Evolutionary conservation across 2,888 invertebrate species (phyloP), one percentile per base, ranked within the genome.

Genomic region (Lissonota sp.): DNA sequence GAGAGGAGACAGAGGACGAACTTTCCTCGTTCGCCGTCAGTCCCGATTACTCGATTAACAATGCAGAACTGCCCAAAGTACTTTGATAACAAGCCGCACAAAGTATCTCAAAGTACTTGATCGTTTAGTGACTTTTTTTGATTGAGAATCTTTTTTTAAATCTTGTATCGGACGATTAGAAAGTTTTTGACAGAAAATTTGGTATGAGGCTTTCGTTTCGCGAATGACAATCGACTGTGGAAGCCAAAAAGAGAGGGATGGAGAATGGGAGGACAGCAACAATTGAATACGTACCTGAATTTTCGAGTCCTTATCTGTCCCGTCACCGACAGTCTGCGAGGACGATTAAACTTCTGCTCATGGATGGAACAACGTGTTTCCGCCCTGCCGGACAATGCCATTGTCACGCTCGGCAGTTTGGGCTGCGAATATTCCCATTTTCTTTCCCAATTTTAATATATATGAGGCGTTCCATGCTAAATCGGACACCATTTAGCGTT

Each of bases 331-430:
- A 73, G 62, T 82, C 83, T 77, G 83, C 51, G 77, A 64, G 62
- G 81, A 79, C 85, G 84, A 87, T 87, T 87, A 85, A 87, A 86
- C 84, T 84, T 87, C 86, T 84, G 83, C 79, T 53, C 10, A 10
- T 44, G 51, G 2, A 6, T 49, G 76, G 69, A 80, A 80, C 81
- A 72, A 79, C 83, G 66, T 66, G 76, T 84, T 86, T 83, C 83
- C 84, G 83, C 74, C 42, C 58, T 58, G 66, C 76, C 49, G 84
- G 84, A 85, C 83, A 85, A 85, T 85, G 72, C 82, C 72, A 79
- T 81, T 83, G 83, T 78, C 82, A 67, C 58, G 49, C 79, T 58
- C 37, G 57, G 42, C 46, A 55, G 10, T 44, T 42, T 71, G 51
- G 49, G 57, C 71, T 57, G 14, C 14, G 44, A 51, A 49, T 63